These are phyloP conservation scores for Drosophila pachea DNA, from an alignment of 1,140 invertebrate genomes.

Conservation along the genomic window DNA sequence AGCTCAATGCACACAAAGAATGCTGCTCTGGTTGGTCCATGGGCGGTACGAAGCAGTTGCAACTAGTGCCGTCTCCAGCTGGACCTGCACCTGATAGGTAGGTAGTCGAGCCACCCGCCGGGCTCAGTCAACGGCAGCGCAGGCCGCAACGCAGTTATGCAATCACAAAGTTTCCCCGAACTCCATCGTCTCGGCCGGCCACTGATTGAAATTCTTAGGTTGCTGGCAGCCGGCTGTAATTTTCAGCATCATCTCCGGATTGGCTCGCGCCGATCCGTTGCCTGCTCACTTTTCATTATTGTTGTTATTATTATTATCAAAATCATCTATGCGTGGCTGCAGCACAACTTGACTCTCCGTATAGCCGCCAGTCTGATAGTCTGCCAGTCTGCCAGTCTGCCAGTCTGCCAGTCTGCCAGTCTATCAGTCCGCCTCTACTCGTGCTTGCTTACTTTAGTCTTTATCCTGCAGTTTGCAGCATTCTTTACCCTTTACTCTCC, in stretches of 20 bases:
- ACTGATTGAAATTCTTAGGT: constrained; percentile 69
- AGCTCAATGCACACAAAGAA: constrained; percentile 48
- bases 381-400: too few relatives aligned
- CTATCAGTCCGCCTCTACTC: too few relatives aligned
- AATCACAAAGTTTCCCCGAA: constrained; percentile 61
- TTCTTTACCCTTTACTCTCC: constrained; percentile 1
- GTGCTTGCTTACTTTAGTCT: not conserved
- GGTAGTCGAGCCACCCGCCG: constrained; percentile 23
- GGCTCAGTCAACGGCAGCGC: constrained; percentile 23
- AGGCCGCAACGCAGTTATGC: constrained; percentile 54
- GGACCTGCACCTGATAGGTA: constrained; percentile 29
- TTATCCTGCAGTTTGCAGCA: not conserved
- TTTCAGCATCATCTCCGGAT: constrained; percentile 45
- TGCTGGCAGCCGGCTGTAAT: constrained; percentile 35
- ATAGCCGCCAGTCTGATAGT: too few relatives aligned
- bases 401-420: too few relatives aligned
- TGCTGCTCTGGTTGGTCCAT: constrained; percentile 23
- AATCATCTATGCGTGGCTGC: constrained; percentile 46
- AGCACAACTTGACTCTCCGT: constrained; percentile 34
- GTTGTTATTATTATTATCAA: constrained; percentile 55
- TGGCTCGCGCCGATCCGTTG: not conserved
- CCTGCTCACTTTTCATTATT: constrained; percentile 45
- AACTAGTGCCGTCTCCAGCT: constrained; percentile 2
- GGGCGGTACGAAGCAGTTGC: not conserved
- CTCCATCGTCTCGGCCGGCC: constrained; percentile 31